Evolutionary conservation across 2,113 vertebrate species (phyloP).

Genomic region (Gasterosteus nipponicus): DNA sequence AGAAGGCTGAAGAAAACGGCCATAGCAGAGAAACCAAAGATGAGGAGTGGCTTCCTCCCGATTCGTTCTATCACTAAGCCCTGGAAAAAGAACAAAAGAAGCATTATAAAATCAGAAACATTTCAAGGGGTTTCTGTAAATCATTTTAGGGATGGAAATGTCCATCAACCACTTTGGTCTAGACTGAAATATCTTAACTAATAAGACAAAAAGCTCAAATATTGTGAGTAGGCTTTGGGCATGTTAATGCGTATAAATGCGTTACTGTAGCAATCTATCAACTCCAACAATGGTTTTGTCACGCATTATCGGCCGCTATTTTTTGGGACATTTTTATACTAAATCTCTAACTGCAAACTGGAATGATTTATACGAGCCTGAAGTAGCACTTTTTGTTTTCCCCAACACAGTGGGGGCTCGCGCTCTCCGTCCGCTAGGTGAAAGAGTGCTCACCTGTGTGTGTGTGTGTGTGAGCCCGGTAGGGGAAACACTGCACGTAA

Average conservation of each 20-base stretch:
- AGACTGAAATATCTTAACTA: neutral
- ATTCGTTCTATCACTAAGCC: conserved; percentile 90
- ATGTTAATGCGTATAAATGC: neutral
- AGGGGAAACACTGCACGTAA: no score
- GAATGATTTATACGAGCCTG: no score
- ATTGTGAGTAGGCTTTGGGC: neutral
- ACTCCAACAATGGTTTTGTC: no score
- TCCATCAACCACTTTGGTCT: neutral
- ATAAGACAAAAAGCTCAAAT: neutral
- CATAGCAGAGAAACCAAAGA: conserved; percentile 93
- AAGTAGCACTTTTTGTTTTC: no score
- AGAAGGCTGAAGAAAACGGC: conserved; percentile 87
- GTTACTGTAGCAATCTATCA: no score
- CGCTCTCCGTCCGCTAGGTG: no score
- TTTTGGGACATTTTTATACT: no score
- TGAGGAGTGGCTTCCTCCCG: conserved; percentile 89
- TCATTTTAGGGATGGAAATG: neutral
- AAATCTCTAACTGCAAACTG: no score
- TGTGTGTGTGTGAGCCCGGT: no score
- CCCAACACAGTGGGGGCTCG: no score
- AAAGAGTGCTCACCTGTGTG: no score
- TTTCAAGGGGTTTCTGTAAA: neutral
- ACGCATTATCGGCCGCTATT: no score
- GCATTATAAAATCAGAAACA: neutral
- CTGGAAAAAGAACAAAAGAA: conserved; percentile 68